Conservation (phyloP, 1,140 invertebrate species). For the Rhagoletis pomonella region DNA sequence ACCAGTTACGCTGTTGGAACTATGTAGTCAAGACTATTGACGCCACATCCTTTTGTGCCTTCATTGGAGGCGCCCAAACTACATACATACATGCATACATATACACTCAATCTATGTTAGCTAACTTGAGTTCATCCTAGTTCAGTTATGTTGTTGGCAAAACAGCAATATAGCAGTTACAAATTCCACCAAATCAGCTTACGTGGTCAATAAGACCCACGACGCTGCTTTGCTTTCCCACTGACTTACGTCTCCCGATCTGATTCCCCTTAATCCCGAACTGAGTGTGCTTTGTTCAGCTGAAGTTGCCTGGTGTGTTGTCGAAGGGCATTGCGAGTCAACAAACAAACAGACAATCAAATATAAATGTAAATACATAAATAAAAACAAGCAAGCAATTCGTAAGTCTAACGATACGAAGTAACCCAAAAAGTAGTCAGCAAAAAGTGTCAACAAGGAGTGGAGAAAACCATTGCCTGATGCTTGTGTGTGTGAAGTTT, state of each 20-base stretch:
- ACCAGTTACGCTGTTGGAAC: background rate
- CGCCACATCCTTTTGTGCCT: background rate
- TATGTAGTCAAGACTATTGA: background rate
- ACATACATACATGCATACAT: background rate
- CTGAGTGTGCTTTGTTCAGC: background rate
- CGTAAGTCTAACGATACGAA: slow-evolving; percentile 23
- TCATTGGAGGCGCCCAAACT: slow-evolving; percentile 10
- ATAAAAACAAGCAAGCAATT: slow-evolving; percentile 35
- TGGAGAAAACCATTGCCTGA: background rate
- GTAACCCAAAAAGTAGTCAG: slow-evolving; percentile 47
- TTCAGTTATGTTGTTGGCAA: slow-evolving; percentile 15
- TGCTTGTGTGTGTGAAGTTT: background rate
- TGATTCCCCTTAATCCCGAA: background rate
- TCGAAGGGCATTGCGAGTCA: background rate
- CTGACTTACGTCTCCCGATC: background rate
- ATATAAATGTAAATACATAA: slow-evolving; percentile 22
- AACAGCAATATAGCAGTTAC: slow-evolving; percentile 1
- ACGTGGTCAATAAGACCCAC: slow-evolving; percentile 32
- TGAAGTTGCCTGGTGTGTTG: background rate
- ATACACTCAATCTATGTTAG: background rate
- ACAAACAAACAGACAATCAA: slow-evolving; percentile 31
- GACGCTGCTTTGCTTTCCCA: background rate
- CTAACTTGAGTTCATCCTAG: slow-evolving; percentile 1
- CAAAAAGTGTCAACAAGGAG: slow-evolving; percentile 38
- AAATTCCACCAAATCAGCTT: slow-evolving; percentile 47